These are phyloP conservation scores for Cephalophus harveyi DNA, from an alignment of 2,113 vertebrate genomes.

Conservation along the genomic window DNA sequence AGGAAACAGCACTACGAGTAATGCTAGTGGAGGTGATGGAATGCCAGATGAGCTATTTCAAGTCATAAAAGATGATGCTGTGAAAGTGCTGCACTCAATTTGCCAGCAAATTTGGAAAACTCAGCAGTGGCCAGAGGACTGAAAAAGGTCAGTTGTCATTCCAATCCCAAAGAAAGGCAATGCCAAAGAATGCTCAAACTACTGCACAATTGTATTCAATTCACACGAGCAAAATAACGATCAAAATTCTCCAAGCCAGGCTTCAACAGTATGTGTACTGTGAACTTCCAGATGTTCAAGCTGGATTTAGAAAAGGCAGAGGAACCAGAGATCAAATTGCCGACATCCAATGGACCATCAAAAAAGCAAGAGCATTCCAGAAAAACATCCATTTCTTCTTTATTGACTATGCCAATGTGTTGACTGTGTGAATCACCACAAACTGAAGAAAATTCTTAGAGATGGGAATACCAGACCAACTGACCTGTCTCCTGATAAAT, in stretches of 20 bases:
- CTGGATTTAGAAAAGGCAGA: not conserved
- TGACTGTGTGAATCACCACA: not conserved
- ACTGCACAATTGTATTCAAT: not conserved
- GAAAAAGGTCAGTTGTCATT: not conserved
- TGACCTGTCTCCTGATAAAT: not conserved
- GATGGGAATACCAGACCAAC: not conserved
- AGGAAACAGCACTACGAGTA: fast-evolving
- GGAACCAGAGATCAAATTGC: not conserved
- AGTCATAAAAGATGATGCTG: not conserved
- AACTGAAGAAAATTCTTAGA: not conserved
- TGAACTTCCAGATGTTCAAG: not conserved
- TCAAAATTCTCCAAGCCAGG: not conserved
- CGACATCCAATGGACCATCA: fast-evolving
- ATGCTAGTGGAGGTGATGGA: not conserved
- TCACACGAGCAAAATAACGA: not conserved
- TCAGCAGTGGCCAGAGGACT: not conserved
- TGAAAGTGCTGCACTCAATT: not conserved
- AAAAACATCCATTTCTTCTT: not conserved
- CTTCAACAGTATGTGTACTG: not conserved
- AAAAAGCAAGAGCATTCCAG: not conserved
- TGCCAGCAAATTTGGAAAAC: not conserved
- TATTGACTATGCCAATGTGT: not conserved
- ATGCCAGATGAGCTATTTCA: not conserved
- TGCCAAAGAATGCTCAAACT: not conserved
- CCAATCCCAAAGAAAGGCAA: not conserved